Percentiles rank a stretch among this genome's conserved stretches.
phyloP scores from a whole-genome alignment of 1,140 invertebrate genomes.

The Heterodera schachtii region DNA sequence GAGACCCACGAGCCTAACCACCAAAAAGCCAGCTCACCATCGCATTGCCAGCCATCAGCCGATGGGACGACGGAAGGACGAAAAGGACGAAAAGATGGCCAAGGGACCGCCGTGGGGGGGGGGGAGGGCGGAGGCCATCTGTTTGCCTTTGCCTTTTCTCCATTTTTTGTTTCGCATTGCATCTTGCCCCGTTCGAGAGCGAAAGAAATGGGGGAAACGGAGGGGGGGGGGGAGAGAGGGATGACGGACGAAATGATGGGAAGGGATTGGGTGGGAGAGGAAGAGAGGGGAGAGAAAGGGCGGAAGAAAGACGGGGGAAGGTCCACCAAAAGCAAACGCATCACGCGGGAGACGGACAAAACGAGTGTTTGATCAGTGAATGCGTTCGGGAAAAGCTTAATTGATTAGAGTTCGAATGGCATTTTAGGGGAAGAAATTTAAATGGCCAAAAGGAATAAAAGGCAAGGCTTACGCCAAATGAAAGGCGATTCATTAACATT shows the following conservation, averaged over 20 bases:
- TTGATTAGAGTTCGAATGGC: not conserved
- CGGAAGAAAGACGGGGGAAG: conserved; percentile 4
- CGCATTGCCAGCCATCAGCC: not conserved
- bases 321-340: not conserved
- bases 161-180: not conserved
- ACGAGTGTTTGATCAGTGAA: not conserved
- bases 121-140: not conserved
- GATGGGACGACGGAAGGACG: not conserved
- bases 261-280: not conserved
- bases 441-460: too few relatives aligned
- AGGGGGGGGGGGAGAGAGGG: not conserved
- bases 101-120: not conserved
- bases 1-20: not conserved
- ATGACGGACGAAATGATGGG: not conserved
- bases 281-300: not conserved
- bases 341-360: not conserved
- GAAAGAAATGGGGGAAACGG: not conserved
- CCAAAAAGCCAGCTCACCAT: not conserved
- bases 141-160: not conserved
- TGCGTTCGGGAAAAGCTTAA: not conserved
- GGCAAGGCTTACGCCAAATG: too few relatives aligned
- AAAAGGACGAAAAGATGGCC: not conserved
- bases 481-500: not conserved
- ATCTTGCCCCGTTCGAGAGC: not conserved
- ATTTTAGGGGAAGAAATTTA: not conserved